Percentiles rank a stretch among this genome's conserved stretches.
Conservation (phyloP, 2,113 vertebrate genomes). For the Heterotilapia buettikoferi region DNA sequence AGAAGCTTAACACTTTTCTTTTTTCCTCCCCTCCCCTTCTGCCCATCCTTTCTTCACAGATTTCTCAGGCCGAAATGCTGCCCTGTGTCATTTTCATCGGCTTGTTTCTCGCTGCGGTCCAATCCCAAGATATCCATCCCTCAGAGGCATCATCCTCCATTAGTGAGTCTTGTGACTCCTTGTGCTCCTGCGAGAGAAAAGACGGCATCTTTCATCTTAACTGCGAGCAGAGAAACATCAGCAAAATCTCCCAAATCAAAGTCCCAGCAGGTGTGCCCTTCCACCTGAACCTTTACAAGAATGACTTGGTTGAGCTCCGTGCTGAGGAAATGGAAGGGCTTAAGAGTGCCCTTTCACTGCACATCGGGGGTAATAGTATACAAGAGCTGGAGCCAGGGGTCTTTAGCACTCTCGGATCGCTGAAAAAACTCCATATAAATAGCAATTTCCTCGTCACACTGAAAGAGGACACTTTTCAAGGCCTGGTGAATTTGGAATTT, state of each 20-base stretch:
- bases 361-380: conserved; percentile 94
- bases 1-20: not conserved
- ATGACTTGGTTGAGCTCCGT: conserved; percentile 81
- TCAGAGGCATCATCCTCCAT: conserved; percentile 62
- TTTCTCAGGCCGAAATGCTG: conserved; percentile 77
- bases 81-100: conserved; percentile 77
- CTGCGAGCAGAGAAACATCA: conserved; percentile 89
- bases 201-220: conserved; percentile 85
- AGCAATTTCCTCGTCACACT: conserved; percentile 94
- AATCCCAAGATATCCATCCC: conserved; percentile 71
- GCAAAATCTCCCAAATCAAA: conserved; percentile 83
- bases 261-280: conserved; percentile 85
- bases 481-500: conserved; percentile 93
- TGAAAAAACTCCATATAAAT: conserved; percentile 96
- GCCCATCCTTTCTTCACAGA: conserved; percentile 43
- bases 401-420: conserved; percentile 83
- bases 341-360: conserved; percentile 83
- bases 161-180: conserved; percentile 79
- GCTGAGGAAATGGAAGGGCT: conserved; percentile 85
- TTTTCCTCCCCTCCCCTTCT: not conserved
- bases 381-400: conserved; percentile 91
- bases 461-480: conserved; percentile 92
- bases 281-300: conserved; percentile 91
- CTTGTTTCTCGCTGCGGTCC: conserved; percentile 66
- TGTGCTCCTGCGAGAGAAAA: conserved; percentile 89